Base-by-base conservation (phyloP, 2,797 vertebrate species). In the Leuciscus waleckii region DNA sequence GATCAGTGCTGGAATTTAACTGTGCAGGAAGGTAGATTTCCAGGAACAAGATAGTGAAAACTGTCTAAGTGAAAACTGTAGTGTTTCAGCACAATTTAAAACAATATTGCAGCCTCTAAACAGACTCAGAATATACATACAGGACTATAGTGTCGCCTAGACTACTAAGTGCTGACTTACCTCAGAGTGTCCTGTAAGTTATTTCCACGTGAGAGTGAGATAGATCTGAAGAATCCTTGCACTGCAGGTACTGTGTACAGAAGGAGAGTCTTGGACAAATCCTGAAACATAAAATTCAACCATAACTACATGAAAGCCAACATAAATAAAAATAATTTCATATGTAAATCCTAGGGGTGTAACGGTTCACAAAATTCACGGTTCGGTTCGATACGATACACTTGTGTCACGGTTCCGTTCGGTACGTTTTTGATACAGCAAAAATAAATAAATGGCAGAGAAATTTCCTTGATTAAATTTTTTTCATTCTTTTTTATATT, bases 191-290 rank as follows among this genome's bases (percentile, higher is more conserved):
- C 98, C 89, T 99, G 98, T 10, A 99, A 94, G 92, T 99, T 99
- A 91, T 99, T 99, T 89, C 98, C 98, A 89, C 97, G 95, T 41
- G 98, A 99, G 83, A 99, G 92, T 75, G 98, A 99, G 91, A 99
- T 99, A 79, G 98, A 99, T 29, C 98, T 95, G 95, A 99, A 99
- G 92, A 99, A 99, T 26, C 98, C 98, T 89, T 99, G 98, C 89
- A 99, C 98, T 1, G 98, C 98, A n/a, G 98, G 98, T 61, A 99
- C 98, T 0, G 98, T 99, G 94, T 99, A 99, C 89, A 98, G 92
- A 79, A 99, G 91, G 43, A 99, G 93, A 0, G 97, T 99, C 93
- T 99, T 99, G 43, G 98, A 99, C 58, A 99, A 94, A 91, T 98
- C 98, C 98, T 99, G 92, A 83, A 63, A 90, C 89, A 91, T 83